Base-by-base conservation (phyloP, 2,113 vertebrate species). In the Monopterus albus region DNA sequence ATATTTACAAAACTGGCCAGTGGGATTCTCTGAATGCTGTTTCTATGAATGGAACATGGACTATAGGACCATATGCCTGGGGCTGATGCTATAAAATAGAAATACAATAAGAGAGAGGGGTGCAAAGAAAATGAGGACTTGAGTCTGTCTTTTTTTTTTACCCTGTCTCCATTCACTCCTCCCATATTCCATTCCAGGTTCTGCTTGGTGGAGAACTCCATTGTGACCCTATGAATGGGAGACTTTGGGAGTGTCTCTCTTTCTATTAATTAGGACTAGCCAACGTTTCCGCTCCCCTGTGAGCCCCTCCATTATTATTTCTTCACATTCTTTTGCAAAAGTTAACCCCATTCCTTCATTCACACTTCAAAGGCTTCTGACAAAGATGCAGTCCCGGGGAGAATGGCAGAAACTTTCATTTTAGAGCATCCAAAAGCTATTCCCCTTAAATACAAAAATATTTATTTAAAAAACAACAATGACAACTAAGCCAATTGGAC, bases 201-300 rank as follows among this genome's bases (percentile, higher is more conserved):
- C 93, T 95, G 95, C 94, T 94, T 92, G 92, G 93, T 89, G 92
- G 93, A 92, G 88, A 89, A 64, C 87, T 77, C 90, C 90, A 94
- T 96, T 96, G 95, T 96, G 90, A 85, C 81, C 49, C 50, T 61
- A 60, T 95, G 93, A 96, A 96, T 94, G 90, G 92, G 80, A 92
- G 92, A 91, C 92, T 92, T 92, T 93, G 93, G 92, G 90, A 91
- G 90, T 90, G 75, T 90, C 88, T 89, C 88, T 92, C 88, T 79
- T 83, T 85, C 94, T 90, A 94, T 94, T 96, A 96, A 97, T 96
- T 95, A 94, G 93, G 91, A 87, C 83, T 85, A 82, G 84, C 84
- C 87, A 80, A 87, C 83, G 91, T 93, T 95, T 95, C 95, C 93
- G 93, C 92, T 94, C 91, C 91, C 93, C 85, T 75, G 81, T 80